Percentiles rank a stretch among this genome's conserved stretches.
phyloP scores from a whole-genome alignment of 37 sponge, comb jelly and placozoan genomes.

The Amphimedon queenslandica region DNA sequence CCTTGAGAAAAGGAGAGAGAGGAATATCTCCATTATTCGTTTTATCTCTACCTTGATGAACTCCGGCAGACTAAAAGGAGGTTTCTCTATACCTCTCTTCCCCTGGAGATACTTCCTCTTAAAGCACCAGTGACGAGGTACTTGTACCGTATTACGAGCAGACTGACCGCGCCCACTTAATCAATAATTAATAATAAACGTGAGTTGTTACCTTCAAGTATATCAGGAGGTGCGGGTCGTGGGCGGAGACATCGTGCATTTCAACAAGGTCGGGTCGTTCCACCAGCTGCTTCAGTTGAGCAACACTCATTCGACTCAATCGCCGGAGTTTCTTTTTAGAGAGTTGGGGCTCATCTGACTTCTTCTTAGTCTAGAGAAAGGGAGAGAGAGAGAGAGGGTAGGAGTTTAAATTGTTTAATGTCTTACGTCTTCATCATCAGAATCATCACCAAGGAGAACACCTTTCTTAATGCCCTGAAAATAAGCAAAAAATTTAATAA shows the following conservation, averaged over 20 bases:
- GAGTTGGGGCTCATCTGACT: slow-evolving; percentile 37
- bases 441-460: neutral
- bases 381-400: neutral
- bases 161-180: slow-evolving; percentile 44
- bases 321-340: slow-evolving; percentile 92
- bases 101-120: slow-evolving; percentile 98
- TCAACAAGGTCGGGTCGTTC: slow-evolving; percentile 94
- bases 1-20: slow-evolving; percentile 34
- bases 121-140: slow-evolving; percentile 98
- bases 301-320: slow-evolving; percentile 77
- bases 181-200: no score
- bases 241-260: slow-evolving; percentile 97
- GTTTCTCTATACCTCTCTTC: slow-evolving; percentile 96
- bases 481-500: neutral
- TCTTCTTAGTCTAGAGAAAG: neutral
- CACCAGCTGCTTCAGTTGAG: slow-evolving; percentile 93
- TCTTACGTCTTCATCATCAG: slow-evolving; percentile 4
- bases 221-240: slow-evolving; percentile 87
- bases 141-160: slow-evolving; percentile 88
- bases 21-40: no score
- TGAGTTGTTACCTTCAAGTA: slow-evolving; percentile 93
- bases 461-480: neutral
- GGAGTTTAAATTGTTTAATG: neutral
- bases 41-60: slow-evolving; percentile 99
- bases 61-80: slow-evolving; percentile 88